Base-by-base conservation (phyloP, 2,888 invertebrate genomes). In the Melikaiella ostensackeni region DNA sequence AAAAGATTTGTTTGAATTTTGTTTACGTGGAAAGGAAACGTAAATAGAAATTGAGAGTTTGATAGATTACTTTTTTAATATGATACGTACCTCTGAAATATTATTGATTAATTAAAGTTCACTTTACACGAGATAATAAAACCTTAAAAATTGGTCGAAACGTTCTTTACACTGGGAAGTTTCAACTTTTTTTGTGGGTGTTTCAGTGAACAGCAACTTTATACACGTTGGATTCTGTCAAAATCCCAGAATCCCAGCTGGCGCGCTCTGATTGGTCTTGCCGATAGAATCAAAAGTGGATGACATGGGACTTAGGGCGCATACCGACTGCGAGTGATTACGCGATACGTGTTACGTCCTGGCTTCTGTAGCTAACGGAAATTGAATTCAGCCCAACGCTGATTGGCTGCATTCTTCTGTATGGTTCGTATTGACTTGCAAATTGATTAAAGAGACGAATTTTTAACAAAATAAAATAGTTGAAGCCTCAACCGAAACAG, bases 161-260 rank as follows among this genome's bases (percentile, higher is more conserved):
- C 59, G 77, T 77, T 77, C 70, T 59, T 74, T 75, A 33, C 57
- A 46, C 24, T 9, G 27, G 19, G 11, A 38, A 16, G 33, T 63
- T 63, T 30, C 42, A 42, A 63, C n/a, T n/a, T 66, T 38, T 75
- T 75, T 75, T 66, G 74, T 75, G 55, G 61, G 73, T 74, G 76
- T 35, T 75, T 30, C 21, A 59, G n/a, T 57, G 11, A 57, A 62
- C 57, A 73, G 73, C 66, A 66, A 82, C 81, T 87, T 87, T 86
- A 85, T 89, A 87, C 89, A 90, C 90, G 89, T 88, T 89, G 88
- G 85, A 86, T 86, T 83, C 88, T 88, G 89, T 89, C 89, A 90
- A 89, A 89, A 85, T 35, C 84, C 83, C 84, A 83, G 84, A 89
- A 86, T 85, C 85, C 85, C 89, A 91, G 90, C 90, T 91, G 91